These are phyloP conservation scores for Poecile atricapillus DNA, from an alignment of 2,113 vertebrate species.

Conservation along the genomic window DNA sequence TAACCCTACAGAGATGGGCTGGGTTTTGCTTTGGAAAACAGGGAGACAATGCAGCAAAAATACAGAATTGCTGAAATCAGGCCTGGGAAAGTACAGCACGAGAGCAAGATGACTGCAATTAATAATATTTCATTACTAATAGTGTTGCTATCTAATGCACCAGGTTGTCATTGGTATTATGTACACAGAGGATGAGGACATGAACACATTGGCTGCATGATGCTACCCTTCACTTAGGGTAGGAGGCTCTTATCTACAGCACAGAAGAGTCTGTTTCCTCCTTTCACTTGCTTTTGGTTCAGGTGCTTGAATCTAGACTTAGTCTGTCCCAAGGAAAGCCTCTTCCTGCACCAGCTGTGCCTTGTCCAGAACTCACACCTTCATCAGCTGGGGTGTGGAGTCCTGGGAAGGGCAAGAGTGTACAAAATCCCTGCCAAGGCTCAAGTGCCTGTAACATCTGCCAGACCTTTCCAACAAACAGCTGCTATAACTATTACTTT, in stretches of 20 bases:
- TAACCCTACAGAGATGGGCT: background rate
- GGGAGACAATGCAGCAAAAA: background rate
- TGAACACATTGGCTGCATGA: background rate
- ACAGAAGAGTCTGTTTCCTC: background rate
- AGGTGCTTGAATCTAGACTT: background rate
- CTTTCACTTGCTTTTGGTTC: background rate
- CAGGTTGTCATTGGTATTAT: rapidly evolving
- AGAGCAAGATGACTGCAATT: background rate
- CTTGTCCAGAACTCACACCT: rapidly evolving
- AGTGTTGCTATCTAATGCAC: background rate
- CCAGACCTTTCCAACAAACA: background rate
- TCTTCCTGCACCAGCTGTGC: rapidly evolving
- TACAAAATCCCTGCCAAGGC: background rate
- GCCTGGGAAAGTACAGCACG: background rate
- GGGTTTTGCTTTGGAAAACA: background rate
- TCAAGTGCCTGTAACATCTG: background rate
- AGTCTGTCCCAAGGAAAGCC: background rate
- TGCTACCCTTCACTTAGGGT: background rate
- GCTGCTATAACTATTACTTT: background rate
- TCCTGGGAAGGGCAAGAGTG: background rate
- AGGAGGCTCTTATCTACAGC: background rate
- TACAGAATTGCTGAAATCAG: background rate
- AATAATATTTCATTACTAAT: background rate
- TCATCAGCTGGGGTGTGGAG: rapidly evolving
- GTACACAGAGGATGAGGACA: background rate